phyloP scores from a whole-genome alignment of 1,140 invertebrate genomes.

The Euwallacea similis region DNA sequence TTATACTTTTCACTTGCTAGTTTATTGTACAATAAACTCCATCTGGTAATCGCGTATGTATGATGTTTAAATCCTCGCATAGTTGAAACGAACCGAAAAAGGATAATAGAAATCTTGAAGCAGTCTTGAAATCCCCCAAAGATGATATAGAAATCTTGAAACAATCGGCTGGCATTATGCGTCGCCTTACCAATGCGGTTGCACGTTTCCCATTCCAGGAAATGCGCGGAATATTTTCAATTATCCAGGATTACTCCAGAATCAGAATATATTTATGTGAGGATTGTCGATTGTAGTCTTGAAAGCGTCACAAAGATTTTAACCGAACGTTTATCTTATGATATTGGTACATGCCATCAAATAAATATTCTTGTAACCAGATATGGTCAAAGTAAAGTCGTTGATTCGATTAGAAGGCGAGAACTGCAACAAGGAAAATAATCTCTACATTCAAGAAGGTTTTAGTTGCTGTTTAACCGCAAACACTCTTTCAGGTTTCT shows the following conservation, averaged over 20 bases:
- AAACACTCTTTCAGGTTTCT: constrained; percentile 29
- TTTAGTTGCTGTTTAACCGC: constrained; percentile 30
- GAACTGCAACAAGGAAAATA: no score
- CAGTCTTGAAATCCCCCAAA: constrained; percentile 24
- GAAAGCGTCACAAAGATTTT: no score
- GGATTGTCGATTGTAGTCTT: no score
- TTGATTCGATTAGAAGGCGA: no score
- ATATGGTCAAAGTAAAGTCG: no score
- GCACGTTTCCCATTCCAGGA: constrained; percentile 32
- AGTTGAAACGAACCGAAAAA: neutral
- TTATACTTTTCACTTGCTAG: no score
- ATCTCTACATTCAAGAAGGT: neutral
- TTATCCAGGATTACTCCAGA: constrained; percentile 18
- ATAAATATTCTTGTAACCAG: no score
- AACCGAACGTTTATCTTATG: no score
- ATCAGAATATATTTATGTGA: neutral
- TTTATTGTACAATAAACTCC: no score
- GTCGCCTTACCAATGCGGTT: constrained; percentile 32
- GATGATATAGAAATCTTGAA: constrained; percentile 30
- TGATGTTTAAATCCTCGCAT: neutral
- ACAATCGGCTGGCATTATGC: constrained; percentile 34
- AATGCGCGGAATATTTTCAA: constrained; percentile 23
- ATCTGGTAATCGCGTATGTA: no score
- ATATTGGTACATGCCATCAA: no score
- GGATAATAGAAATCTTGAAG: constrained; percentile 6